phyloP scores from a whole-genome alignment of 1,140 invertebrate species.

The Heliconius congener region DNA sequence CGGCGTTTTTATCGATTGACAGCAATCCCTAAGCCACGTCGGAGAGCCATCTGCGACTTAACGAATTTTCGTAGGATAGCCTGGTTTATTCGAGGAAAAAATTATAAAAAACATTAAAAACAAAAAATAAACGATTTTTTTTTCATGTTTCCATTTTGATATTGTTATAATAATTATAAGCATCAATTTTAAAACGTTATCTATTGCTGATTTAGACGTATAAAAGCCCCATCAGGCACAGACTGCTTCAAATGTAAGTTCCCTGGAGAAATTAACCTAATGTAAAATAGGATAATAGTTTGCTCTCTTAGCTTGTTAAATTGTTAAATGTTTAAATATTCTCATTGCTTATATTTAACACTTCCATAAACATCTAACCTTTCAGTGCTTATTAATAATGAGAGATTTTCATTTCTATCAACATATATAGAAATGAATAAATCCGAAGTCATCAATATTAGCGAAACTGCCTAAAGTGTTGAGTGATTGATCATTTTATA shows the following conservation, averaged over 20 bases:
- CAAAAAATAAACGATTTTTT: neutral
- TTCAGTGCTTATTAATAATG: neutral
- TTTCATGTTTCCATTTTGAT: neutral
- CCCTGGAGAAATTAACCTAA: conserved; percentile 8
- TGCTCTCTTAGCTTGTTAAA: neutral
- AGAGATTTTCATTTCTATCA: neutral
- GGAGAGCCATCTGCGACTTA: neutral
- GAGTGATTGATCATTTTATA: conserved; percentile 36
- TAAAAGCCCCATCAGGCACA: conserved; percentile 3
- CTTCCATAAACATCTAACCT: neutral
- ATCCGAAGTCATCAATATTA: conserved; percentile 31
- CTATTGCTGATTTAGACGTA: neutral
- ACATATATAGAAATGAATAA: neutral
- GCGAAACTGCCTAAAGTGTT: conserved; percentile 22
- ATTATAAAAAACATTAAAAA: neutral
- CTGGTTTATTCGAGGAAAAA: neutral
- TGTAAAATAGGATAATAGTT: conserved; percentile 14
- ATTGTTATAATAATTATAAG: neutral
- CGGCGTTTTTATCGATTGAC: conserved; percentile 6
- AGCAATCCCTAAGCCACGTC: conserved; percentile 6
- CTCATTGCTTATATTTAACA: neutral
- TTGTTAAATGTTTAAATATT: neutral
- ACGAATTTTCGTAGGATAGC: neutral
- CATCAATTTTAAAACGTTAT: neutral
- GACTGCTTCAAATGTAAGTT: neutral